Evolutionary conservation across 2,797 vertebrate species (phyloP), one percentile per base, ranked within the genome.

Genomic region (Hipposideros larvatus): DNA sequence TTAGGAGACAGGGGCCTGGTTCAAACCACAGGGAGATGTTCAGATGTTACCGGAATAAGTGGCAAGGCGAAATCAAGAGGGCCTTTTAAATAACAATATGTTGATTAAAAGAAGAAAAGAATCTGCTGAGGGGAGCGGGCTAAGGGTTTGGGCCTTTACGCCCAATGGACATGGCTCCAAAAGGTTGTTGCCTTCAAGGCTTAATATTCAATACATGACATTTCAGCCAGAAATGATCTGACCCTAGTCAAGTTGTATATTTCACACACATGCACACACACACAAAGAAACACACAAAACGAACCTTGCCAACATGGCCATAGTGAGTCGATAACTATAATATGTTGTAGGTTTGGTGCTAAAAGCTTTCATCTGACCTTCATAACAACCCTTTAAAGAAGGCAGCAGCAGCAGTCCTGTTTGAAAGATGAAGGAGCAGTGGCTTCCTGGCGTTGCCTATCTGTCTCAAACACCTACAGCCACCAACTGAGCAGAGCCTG

Each of bases 61-160:
- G 93, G 94, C 37, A 91, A 84, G 92, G 66, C 95, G 87, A 79
- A 91, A 87, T 78, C 95, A 90, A 92, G 80, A 94, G 93, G 92
- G 92, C 41, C 63, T 95, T 78, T 94, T 65, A 48, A 86, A 59
- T 53, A 83, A 75, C 9, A 91, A 8, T 68, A 26, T 48, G 15
- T 68, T 90, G 57, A 94, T 87, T 4, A 37, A 80, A 46, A 46
- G 94, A 37, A 53, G 15, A 43, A 51, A 68, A 89, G 31, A 26
- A 28, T 61, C 61, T 55, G 0, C 34, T 34, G 21, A 61, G 59
- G 48, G 51, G 7, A 61, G 13, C 22, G 16, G 26, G 2, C n/a
- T 92, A 73, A 87, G 86, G 28, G 70, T 96, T 80, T 94, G 97
- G 84, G 90, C 37, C 8, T 19, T 13, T 4, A 16, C 57, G 57